Evolutionary conservation across 2,888 invertebrate species (phyloP).

Genomic region (Chaetogeoica ovagalla): DNA sequence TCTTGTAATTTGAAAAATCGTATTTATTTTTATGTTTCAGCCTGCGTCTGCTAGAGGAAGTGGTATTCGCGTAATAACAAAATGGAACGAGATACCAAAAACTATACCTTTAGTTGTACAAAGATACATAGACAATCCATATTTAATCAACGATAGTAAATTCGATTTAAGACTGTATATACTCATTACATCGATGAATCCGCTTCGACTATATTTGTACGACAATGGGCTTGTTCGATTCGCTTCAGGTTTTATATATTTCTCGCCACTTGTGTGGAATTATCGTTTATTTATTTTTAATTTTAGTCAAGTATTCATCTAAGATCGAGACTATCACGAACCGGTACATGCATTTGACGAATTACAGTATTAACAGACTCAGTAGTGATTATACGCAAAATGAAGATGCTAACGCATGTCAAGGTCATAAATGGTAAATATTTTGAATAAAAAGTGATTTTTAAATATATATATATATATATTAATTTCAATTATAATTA

Average conservation of each 20-base stretch:
- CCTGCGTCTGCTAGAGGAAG: constrained; percentile 96
- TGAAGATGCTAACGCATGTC: constrained; percentile 85
- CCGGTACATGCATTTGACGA: constrained; percentile 88
- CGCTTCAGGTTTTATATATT: constrained; percentile 72
- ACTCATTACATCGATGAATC: constrained; percentile 91
- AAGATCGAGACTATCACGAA: constrained; percentile 73
- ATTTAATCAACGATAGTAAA: constrained; percentile 90
- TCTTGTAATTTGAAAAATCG: no score
- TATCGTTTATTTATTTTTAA: no score
- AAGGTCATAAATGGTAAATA: constrained; percentile 91
- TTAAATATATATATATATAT: no score
- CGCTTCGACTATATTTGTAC: constrained; percentile 88
- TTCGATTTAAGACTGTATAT: constrained; percentile 96
- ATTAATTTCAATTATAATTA: background rate
- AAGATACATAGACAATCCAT: constrained; percentile 76
- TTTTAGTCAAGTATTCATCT: constrained; percentile 55
- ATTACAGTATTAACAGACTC: constrained; percentile 87
- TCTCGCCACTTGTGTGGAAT: no score
- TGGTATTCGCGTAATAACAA: constrained; percentile 91
- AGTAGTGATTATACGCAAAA: constrained; percentile 85
- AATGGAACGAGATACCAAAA: constrained; percentile 92
- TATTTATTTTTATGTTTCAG: constrained; percentile 61
- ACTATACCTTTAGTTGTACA: constrained; percentile 89
- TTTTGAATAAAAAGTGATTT: background rate
- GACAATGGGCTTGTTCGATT: constrained; percentile 95